phyloP scores from a whole-genome alignment of 2,888 invertebrate species.

The Petrolisthes manimaculis region DNA sequence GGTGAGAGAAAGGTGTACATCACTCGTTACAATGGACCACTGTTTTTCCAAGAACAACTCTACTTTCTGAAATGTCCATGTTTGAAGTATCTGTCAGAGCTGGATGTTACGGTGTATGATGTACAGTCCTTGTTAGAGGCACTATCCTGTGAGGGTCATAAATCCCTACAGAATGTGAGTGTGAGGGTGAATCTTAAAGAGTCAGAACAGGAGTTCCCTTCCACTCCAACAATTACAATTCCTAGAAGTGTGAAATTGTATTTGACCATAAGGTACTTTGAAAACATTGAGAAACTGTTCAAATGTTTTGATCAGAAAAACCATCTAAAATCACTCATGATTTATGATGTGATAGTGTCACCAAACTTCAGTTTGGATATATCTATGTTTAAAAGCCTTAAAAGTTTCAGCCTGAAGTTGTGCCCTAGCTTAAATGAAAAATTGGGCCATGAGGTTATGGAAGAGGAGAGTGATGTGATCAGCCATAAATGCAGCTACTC shows the following conservation, averaged over 20 bases:
- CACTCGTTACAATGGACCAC: not conserved
- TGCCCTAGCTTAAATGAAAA: not conserved
- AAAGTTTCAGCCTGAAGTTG: not conserved
- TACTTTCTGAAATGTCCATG: not conserved
- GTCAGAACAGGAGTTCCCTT: not conserved
- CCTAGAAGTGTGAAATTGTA: not conserved
- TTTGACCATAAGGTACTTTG: not conserved
- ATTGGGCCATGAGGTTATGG: not conserved
- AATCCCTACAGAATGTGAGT: not conserved
- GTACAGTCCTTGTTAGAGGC: not conserved
- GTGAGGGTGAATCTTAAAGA: not conserved
- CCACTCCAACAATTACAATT: not conserved
- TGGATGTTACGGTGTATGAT: constrained; percentile 1
- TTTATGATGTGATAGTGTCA: not conserved
- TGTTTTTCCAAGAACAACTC: not conserved
- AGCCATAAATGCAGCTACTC: not conserved
- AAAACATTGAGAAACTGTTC: not conserved
- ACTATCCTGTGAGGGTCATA: not conserved
- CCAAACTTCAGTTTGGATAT: not conserved
- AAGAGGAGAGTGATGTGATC: not conserved
- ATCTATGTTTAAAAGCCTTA: not conserved
- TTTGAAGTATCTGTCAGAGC: not conserved
- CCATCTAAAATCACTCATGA: not conserved
- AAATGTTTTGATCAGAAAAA: not conserved
- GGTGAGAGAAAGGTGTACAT: not conserved